A percentile compares a stretch with the other conserved stretches of the same genome.
These are phyloP conservation scores for Asteroscopus sphinx DNA, from an alignment of 2,888 invertebrate species.

Conservation along the genomic window DNA sequence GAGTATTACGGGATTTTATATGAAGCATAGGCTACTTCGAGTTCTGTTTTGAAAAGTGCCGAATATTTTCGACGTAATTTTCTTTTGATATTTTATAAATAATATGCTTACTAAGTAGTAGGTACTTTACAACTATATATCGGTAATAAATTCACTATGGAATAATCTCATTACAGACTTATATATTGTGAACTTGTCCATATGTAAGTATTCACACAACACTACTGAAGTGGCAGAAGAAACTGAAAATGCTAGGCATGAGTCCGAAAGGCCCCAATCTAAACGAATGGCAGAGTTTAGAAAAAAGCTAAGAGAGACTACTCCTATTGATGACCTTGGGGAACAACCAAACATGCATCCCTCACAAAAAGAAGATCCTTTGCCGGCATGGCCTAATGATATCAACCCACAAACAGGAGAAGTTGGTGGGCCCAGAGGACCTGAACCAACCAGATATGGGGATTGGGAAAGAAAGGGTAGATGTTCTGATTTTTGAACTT, in stretches of 20 bases:
- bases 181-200: constrained; percentile 17
- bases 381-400: constrained; percentile 95
- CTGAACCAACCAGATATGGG: constrained; percentile 99
- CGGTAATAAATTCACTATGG: background rate
- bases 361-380: constrained; percentile 95
- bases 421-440: constrained; percentile 98
- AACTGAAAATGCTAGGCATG: constrained; percentile 23
- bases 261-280: constrained; percentile 70
- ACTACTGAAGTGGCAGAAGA: constrained; percentile 54
- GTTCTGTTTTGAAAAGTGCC: too few species aligned
- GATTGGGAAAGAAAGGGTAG: constrained; percentile 99
- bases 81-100: too few species aligned
- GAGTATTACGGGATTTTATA: constrained; percentile 13
- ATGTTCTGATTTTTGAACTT: constrained; percentile 96
- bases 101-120: too few species aligned
- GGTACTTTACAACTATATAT: too few species aligned
- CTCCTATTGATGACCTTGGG: constrained; percentile 93
- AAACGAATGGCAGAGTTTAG: constrained; percentile 91
- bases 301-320: constrained; percentile 93
- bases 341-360: constrained; percentile 92
- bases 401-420: constrained; percentile 98
- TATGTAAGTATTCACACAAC: constrained; percentile 64
- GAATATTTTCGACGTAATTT: too few species aligned
- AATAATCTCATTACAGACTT: constrained; percentile 33
- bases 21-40: too few species aligned